phyloP scores from a whole-genome alignment of 2,888 invertebrate species.

The Xylocampa areola region DNA sequence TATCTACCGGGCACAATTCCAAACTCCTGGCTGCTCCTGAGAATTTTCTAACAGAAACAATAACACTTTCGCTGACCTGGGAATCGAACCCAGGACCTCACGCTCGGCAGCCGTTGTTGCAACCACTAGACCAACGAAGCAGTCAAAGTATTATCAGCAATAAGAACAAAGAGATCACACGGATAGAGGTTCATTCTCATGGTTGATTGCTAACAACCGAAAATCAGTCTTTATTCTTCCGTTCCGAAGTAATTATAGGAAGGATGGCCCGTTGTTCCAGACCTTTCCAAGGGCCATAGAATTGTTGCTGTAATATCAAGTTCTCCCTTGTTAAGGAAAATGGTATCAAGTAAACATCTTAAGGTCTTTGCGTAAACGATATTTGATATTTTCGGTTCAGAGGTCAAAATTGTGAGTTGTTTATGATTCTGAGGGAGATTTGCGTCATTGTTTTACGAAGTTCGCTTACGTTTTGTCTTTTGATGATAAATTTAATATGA shows the following conservation, averaged over 20 bases:
- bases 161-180: no score
- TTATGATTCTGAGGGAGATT: conserved; percentile 20
- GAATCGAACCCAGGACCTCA: no score
- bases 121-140: no score
- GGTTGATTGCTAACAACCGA: conserved; percentile 21
- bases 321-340: conserved; percentile 20
- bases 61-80: no score
- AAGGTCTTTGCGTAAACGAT: conserved; percentile 21
- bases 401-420: conserved; percentile 19
- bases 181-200: conserved; percentile 6
- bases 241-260: conserved; percentile 24
- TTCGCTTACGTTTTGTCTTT: conserved; percentile 8
- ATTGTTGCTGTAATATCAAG: conserved; percentile 9
- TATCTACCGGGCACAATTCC: no score
- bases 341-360: conserved; percentile 6
- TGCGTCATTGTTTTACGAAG: conserved; percentile 9
- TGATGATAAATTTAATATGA: conserved; percentile 2
- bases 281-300: conserved; percentile 3
- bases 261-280: conserved; percentile 19
- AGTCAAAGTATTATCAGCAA: no score
- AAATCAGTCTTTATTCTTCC: conserved; percentile 12
- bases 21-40: no score
- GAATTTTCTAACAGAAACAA: no score
- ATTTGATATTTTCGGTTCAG: conserved; percentile 15
- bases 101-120: no score